Conservation (phyloP, 2,113 vertebrate genomes). For the Engystomops pustulosus region DNA sequence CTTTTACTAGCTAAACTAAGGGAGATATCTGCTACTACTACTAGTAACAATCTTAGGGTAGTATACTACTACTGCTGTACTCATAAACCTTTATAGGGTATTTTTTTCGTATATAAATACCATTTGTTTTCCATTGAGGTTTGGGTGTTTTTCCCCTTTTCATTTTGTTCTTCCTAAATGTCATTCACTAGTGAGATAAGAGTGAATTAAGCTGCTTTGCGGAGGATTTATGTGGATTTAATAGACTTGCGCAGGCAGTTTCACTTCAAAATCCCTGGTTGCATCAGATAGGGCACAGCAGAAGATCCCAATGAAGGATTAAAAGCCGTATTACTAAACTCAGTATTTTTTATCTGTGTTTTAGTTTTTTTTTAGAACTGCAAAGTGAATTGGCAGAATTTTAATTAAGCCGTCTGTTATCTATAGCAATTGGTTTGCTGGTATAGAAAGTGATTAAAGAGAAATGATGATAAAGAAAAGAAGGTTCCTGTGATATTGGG, state of each 20-base stretch:
- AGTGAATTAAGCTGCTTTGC: conserved; percentile 52
- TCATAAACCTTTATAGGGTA: too few relatives aligned
- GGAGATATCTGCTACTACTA: too few relatives aligned
- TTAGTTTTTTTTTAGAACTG: conserved; percentile 27
- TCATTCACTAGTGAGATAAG: conserved; percentile 49
- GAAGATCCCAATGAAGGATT: conserved; percentile 49
- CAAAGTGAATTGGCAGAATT: conserved; percentile 39
- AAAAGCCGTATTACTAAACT: conserved; percentile 36
- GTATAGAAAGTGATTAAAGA: conserved; percentile 8
- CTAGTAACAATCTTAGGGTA: too few relatives aligned
- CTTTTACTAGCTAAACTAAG: too few relatives aligned
- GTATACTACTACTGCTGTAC: too few relatives aligned
- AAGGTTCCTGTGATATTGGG: not conserved
- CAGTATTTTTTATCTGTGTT: conserved; percentile 32
- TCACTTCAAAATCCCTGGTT: conserved; percentile 45
- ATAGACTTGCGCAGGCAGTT: conserved; percentile 55
- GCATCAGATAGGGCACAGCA: conserved; percentile 49
- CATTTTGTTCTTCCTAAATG: conserved; percentile 45
- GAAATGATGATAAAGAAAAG: conserved; percentile 22
- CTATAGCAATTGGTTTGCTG: conserved; percentile 14
- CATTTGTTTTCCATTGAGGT: not conserved
- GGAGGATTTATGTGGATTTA: conserved; percentile 58
- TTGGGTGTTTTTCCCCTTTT: conserved; percentile 22
- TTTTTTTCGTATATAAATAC: too few relatives aligned
- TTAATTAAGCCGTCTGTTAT: conserved; percentile 42